Percentiles rank a stretch among this genome's conserved stretches.
phyloP scores from a whole-genome alignment of 1,140 invertebrate species.

The Ceratoteleas bidentatus region DNA sequence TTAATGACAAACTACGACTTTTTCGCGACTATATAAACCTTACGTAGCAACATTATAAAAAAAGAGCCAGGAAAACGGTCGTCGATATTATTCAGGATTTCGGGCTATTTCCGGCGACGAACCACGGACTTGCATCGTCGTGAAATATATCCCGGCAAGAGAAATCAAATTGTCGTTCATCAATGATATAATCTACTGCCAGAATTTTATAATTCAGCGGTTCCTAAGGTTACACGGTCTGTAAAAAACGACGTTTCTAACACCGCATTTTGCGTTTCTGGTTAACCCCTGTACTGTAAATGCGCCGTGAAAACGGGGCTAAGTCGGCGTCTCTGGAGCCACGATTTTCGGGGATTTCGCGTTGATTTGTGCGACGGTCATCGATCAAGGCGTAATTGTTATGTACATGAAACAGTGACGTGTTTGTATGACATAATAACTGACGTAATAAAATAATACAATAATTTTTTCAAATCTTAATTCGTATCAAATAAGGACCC shows the following conservation, averaged over 20 bases:
- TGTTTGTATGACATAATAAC: slow-evolving; percentile 62
- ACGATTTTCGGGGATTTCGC: slow-evolving; percentile 35
- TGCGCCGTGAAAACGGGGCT: slow-evolving; percentile 15
- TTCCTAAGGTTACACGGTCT: slow-evolving; percentile 31
- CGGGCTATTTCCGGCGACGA: slow-evolving; percentile 18
- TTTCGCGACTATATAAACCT: slow-evolving; percentile 31
- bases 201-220: slow-evolving; percentile 54
- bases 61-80: slow-evolving; percentile 3
- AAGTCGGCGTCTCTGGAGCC: slow-evolving; percentile 8
- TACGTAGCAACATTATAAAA: slow-evolving; percentile 5
- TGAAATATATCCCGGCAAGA: slow-evolving; percentile 8
- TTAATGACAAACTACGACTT: slow-evolving; percentile 16
- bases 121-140: slow-evolving; percentile 1
- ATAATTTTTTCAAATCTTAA: slow-evolving; percentile 61
- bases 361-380: slow-evolving; percentile 52
- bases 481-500: slow-evolving; percentile 31
- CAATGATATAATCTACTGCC: slow-evolving; percentile 52
- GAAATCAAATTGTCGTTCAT: slow-evolving; percentile 20
- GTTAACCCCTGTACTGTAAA: slow-evolving; percentile 19
- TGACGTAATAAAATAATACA: slow-evolving; percentile 59
- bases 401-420: slow-evolving; percentile 53
- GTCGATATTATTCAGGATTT: slow-evolving; percentile 25
- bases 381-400: slow-evolving; percentile 39
- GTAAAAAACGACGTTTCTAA: slow-evolving; percentile 33
- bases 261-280: slow-evolving; percentile 23